Conservation (phyloP, 2,113 vertebrate genomes). For the Clarias gariepinus region DNA sequence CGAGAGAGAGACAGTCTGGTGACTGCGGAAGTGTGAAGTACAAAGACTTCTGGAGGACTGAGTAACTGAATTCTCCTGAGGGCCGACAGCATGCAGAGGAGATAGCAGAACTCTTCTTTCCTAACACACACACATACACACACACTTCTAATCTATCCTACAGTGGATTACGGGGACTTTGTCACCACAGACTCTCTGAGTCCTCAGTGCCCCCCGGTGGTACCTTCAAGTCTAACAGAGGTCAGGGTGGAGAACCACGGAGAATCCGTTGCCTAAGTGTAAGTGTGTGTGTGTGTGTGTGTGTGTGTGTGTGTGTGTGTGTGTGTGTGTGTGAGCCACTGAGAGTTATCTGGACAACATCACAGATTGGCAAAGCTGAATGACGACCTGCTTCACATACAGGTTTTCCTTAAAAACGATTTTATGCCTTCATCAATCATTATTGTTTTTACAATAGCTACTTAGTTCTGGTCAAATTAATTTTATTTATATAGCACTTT, state of each 20-base stretch:
- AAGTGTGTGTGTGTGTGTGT: slow-evolving; percentile 50
- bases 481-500: too few species aligned
- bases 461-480: too few species aligned
- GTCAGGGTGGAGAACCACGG: slow-evolving; percentile 71
- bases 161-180: slow-evolving; percentile 81
- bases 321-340: neutral
- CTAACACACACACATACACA: slow-evolving; percentile 71
- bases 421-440: neutral
- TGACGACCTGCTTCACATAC: neutral
- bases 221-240: slow-evolving; percentile 79
- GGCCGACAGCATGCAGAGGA: slow-evolving; percentile 77
- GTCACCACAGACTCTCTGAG: slow-evolving; percentile 76
- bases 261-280: slow-evolving; percentile 67
- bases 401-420: neutral
- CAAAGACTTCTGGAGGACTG: slow-evolving; percentile 76
- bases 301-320: neutral
- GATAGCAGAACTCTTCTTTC: slow-evolving; percentile 75
- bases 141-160: slow-evolving; percentile 77
- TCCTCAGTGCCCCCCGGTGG: slow-evolving; percentile 77
- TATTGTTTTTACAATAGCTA: neutral
- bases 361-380: slow-evolving; percentile 62
- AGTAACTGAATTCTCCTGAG: slow-evolving; percentile 70
- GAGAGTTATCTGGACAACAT: slow-evolving; percentile 74
- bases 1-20: slow-evolving; percentile 48
- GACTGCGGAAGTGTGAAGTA: slow-evolving; percentile 64